Conservation (phyloP, 2,888 invertebrate genomes). For the Nymphalis c-album region DNA sequence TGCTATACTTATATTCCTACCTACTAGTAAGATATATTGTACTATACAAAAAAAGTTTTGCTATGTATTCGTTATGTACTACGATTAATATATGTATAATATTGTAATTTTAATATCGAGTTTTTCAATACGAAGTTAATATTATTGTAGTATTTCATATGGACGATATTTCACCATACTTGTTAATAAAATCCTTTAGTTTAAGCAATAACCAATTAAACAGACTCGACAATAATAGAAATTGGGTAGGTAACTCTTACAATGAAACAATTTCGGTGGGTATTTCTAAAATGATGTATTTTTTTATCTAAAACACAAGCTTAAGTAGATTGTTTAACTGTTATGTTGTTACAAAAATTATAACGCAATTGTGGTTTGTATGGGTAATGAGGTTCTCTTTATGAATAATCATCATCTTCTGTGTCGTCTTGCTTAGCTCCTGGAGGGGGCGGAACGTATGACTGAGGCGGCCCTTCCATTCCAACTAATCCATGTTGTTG, state of each 20-base stretch:
- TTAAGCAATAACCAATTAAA: too few species aligned
- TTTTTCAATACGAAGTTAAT: too few species aligned
- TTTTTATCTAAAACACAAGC: background rate
- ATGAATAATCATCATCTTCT: slow-evolving; percentile 79
- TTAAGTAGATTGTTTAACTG: background rate
- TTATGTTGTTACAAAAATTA: background rate
- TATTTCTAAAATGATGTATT: slow-evolving; percentile 3
- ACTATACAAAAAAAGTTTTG: too few species aligned
- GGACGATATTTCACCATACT: too few species aligned
- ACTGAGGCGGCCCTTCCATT: slow-evolving; percentile 62
- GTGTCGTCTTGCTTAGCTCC: slow-evolving; percentile 67
- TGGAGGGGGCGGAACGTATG: slow-evolving; percentile 68
- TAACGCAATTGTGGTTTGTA: background rate
- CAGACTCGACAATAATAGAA: too few species aligned
- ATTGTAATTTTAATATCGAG: too few species aligned
- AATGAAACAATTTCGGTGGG: background rate
- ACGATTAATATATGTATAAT: too few species aligned
- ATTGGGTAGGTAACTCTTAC: background rate
- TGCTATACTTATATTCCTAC: too few species aligned
- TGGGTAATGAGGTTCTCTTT: slow-evolving; percentile 33
- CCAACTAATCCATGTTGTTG: slow-evolving; percentile 81
- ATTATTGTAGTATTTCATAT: too few species aligned
- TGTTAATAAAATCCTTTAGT: too few species aligned
- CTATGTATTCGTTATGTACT: too few species aligned
- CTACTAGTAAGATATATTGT: too few species aligned